Conservation (phyloP, 2,888 invertebrate species). For the Drosophila sordidula region DNA sequence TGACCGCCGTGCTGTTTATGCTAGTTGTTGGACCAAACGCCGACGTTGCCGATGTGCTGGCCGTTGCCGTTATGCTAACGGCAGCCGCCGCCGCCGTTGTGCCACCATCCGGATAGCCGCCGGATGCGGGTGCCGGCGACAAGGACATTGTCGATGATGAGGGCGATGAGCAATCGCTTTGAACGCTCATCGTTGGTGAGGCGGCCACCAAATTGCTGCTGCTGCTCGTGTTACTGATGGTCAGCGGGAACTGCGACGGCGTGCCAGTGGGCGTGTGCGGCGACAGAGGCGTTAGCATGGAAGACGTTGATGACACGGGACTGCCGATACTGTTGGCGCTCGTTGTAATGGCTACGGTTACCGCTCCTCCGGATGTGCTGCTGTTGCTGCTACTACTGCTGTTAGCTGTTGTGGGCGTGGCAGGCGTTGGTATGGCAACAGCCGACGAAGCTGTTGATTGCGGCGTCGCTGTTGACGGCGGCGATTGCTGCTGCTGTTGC, state of each 20-base stretch:
- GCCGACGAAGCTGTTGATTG: slow-evolving; percentile 25
- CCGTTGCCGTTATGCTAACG: slow-evolving; percentile 82
- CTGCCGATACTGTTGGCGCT: slow-evolving; percentile 55
- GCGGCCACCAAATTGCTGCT: slow-evolving; percentile 74
- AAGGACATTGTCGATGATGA: slow-evolving; percentile 82
- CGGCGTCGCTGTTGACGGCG: slow-evolving; percentile 28
- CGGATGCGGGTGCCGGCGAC: slow-evolving; percentile 79
- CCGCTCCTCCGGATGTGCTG: slow-evolving; percentile 23
- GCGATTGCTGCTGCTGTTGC: slow-evolving; percentile 22
- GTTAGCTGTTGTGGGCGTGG: slow-evolving; percentile 48
- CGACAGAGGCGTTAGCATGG: slow-evolving; percentile 74
- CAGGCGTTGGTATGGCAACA: slow-evolving; percentile 37
- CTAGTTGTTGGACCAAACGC: slow-evolving; percentile 79
- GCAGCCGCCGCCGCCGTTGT: slow-evolving; percentile 68
- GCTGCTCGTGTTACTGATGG: slow-evolving; percentile 68
- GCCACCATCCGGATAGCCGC: slow-evolving; percentile 70
- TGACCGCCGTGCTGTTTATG: slow-evolving; percentile 74
- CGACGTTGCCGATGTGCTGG: slow-evolving; percentile 72
- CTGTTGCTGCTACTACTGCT: slow-evolving; percentile 10
- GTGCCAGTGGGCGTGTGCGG: slow-evolving; percentile 81
- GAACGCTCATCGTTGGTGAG: slow-evolving; percentile 82
- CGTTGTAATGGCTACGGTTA: slow-evolving; percentile 31
- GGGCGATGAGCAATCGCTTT: slow-evolving; percentile 82
- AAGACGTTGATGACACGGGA: slow-evolving; percentile 52
- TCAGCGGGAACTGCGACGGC: slow-evolving; percentile 69